phyloP scores from a whole-genome alignment of 2,113 vertebrate species.

The Butorides virescens region DNA sequence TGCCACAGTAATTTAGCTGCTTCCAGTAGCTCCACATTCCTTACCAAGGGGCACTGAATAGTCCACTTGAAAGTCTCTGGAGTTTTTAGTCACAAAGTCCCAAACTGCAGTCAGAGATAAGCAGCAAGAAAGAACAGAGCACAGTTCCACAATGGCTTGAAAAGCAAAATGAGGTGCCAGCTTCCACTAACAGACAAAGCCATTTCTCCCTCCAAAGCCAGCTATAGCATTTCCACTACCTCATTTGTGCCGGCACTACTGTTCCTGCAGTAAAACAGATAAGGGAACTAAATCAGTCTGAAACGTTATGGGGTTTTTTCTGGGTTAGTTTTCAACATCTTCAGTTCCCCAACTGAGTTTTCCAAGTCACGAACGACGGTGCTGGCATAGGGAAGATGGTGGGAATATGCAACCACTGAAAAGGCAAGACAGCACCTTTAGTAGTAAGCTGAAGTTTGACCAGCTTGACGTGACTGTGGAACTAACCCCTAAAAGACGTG shows the following conservation, averaged over 20 bases:
- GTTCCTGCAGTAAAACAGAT: conserved; percentile 51
- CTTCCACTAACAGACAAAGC: conserved; percentile 36
- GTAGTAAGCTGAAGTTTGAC: not conserved
- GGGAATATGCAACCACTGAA: not conserved
- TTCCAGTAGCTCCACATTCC: conserved; percentile 38
- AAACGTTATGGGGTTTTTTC: not conserved
- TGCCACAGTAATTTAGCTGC: conserved; percentile 39
- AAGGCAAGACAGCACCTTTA: not conserved
- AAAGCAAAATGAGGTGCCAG: conserved; percentile 41
- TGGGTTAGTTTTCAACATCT: conserved; percentile 5
- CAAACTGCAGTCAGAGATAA: conserved; percentile 51
- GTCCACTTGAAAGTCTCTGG: conserved; percentile 41
- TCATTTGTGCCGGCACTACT: not conserved
- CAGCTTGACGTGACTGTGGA: not conserved
- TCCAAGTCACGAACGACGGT: not conserved
- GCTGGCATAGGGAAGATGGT: not conserved
- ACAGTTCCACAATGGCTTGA: conserved; percentile 37
- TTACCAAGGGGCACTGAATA: conserved; percentile 29
- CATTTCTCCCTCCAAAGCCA: conserved; percentile 34
- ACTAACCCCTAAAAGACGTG: not conserved
- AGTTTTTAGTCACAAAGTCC: conserved; percentile 39
- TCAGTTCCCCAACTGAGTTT: not conserved
- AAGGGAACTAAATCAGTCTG: conserved; percentile 31
- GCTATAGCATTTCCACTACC: conserved; percentile 20
- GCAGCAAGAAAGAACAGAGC: conserved; percentile 54